Evolutionary conservation across 92 coral and sea anemone species (phyloP), one percentile per base, ranked within the genome.

Genomic region (Epizoanthus rinbou): DNA sequence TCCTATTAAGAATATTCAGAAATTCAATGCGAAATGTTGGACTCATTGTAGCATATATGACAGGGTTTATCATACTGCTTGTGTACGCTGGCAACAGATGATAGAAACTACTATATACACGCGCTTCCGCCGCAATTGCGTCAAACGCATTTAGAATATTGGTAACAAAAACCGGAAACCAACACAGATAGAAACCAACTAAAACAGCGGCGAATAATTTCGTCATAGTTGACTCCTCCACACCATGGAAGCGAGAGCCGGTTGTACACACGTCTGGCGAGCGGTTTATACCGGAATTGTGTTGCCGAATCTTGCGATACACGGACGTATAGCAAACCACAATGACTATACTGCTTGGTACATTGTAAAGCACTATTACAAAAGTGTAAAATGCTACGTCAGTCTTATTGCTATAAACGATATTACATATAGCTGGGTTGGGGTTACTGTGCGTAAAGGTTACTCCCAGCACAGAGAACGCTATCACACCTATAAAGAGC

Each of bases 121-220:
- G 39, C 33, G 69, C 69, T 64, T 23, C 11, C 69, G 69, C 14
- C 17, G 69, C 14, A 64, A 64, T 64, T 24, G 37, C 69, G 69
- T 24, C 69, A 24, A 64, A 64, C 69, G 69, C 69, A 33, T 24
- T 64, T 11, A 64, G 18, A 9, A 64, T 33, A 14, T 64, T 64
- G 69, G 69, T 64, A 24, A 64, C 39, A 33, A 64, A 64, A 24
- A 64, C 69, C 17, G 69, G 69, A 16, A 33, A 23, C 69, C 69
- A 64, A 16, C 69, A 64, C 39, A 64, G 18, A 9, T 64, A 3
- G 69, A 47, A 33, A 23, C 69, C 69, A 24, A 33, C 39, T 10
- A 13, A 24, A 16, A 25, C 33, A 3, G 69, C 69, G 33, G 69
- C 69, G 39, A 64, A 64, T 33, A 64, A 11, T 24, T 64, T 64